Evolutionary conservation across 2,113 vertebrate genomes (phyloP).

Genomic region (Zosterops borbonicus): DNA sequence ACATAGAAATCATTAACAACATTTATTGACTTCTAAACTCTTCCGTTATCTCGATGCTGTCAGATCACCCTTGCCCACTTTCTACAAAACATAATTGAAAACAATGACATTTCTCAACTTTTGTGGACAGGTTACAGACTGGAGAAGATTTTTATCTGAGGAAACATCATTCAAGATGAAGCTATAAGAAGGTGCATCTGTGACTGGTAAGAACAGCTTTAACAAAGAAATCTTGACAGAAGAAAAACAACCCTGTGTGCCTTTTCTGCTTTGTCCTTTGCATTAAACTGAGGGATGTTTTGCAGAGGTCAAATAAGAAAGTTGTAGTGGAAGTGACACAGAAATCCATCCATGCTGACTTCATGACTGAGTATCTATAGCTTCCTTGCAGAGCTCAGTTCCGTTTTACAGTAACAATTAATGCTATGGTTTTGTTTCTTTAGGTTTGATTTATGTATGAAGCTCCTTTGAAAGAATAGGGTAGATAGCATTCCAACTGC

Average conservation of each 20-base stretch:
- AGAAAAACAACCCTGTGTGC: neutral
- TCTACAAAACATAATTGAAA: slow-evolving; percentile 21
- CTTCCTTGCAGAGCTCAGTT: neutral
- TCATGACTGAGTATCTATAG: neutral
- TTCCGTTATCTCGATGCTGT: neutral
- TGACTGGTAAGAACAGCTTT: neutral
- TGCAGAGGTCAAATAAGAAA: neutral
- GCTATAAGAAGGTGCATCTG: neutral
- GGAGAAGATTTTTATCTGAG: neutral
- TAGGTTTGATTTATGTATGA: slow-evolving; percentile 3
- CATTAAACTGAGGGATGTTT: neutral
- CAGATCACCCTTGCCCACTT: neutral
- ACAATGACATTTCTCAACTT: slow-evolving; percentile 29
- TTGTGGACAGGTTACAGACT: neutral
- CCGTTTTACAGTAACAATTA: neutral
- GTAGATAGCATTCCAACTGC: neutral
- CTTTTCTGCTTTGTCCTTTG: neutral
- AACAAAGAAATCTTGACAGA: neutral
- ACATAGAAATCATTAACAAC: slow-evolving; percentile 34
- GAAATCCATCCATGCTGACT: neutral
- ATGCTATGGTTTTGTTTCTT: neutral
- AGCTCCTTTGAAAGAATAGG: neutral
- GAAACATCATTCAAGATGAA: neutral
- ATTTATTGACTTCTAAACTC: slow-evolving; percentile 46
- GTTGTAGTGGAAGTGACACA: neutral